Evolutionary conservation across 1,140 invertebrate species (phyloP).

Genomic region (Melipona quadrifasciata): DNA sequence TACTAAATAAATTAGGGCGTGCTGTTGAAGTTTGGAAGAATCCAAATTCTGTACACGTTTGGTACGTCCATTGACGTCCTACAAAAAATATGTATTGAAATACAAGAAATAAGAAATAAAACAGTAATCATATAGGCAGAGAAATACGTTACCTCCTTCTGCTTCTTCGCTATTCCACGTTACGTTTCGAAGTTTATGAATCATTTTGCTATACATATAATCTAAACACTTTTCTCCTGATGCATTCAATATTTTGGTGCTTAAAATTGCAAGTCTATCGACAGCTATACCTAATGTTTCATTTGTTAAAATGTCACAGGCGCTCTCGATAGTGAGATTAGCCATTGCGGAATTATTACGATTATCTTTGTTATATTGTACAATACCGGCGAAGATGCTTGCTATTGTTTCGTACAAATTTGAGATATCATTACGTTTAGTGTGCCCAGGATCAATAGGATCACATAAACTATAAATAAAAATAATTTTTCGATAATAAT

Average conservation of each 20-base stretch:
- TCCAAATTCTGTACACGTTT: slow-evolving; percentile 97
- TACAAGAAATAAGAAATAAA: not conserved
- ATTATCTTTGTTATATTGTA: slow-evolving; percentile 98
- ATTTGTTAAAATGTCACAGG: slow-evolving; percentile 90
- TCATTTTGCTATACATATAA: slow-evolving; percentile 91
- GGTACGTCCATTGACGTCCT: slow-evolving; percentile 95
- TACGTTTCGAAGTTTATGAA: slow-evolving; percentile 87
- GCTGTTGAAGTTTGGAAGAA: slow-evolving; percentile 95
- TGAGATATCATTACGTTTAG: slow-evolving; percentile 86
- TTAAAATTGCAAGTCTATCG: slow-evolving; percentile 88
- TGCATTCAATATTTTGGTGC: slow-evolving; percentile 86
- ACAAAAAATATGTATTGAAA: slow-evolving; percentile 37
- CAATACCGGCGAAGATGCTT: slow-evolving; percentile 92
- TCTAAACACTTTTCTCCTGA: slow-evolving; percentile 91
- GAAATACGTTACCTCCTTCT: slow-evolving; percentile 84
- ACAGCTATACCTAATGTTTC: slow-evolving; percentile 84
- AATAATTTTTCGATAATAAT: not conserved
- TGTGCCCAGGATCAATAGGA: slow-evolving; percentile 84
- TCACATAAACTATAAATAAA: slow-evolving; percentile 87
- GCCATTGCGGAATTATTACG: slow-evolving; percentile 84
- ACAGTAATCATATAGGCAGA: not conserved
- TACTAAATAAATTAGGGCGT: slow-evolving; percentile 88
- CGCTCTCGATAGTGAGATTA: slow-evolving; percentile 90
- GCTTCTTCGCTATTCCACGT: slow-evolving; percentile 85
- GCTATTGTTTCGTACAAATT: slow-evolving; percentile 92